Base-by-base conservation (phyloP, 2,797 vertebrate species). In the Craterocephalus amniculus region DNA sequence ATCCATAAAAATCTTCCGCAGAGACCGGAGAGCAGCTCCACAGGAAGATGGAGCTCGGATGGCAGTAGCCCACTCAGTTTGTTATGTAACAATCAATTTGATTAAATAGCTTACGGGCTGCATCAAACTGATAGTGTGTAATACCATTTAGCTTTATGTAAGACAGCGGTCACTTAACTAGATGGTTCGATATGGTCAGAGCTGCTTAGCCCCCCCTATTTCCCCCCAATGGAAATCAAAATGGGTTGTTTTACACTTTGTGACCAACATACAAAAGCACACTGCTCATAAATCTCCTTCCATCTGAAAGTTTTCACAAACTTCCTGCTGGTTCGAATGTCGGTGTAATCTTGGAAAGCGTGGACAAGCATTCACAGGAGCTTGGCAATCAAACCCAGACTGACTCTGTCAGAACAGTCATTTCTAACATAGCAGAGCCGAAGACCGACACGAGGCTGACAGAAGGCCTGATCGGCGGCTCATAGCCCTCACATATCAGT, bases 81-180 rank as follows among this genome's bases (percentile, higher is more conserved):
- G 84, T 92, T 92, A 91, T 79, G 83, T 85, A 92, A 92, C 62
- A 38, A 90, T 91, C 90, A 88, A 89, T 91, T 88, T 86, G 85
- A 89, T 89, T 90, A 89, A 87, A 91, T 73, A 71, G 85, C 83
- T 86, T 80, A 88, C 83, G 79, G 71, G 80, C 81, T 80, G 79
- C 74, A 78, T 86, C 85, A 82, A 80, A 82, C 83, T 67, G 78
- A 83, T 83, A 55, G 65, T 31, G 78, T 66, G 66, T 66, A 76
- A 81, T 73, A 72, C 68, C 67, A 68, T 74, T 84, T 66, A 67
- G 77, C 63, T 85, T 86, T 81, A 85, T 74, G 59, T 86, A 86
- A 88, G 84, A 79, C 32, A 70, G 58, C 2, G 29, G 67, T 80
- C 79, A 78, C 75, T 58, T 76, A 65, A 77, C 54, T 22, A 67